Evolutionary conservation across 2,888 invertebrate species (phyloP).

Genomic region (Pegoplata infirma): DNA sequence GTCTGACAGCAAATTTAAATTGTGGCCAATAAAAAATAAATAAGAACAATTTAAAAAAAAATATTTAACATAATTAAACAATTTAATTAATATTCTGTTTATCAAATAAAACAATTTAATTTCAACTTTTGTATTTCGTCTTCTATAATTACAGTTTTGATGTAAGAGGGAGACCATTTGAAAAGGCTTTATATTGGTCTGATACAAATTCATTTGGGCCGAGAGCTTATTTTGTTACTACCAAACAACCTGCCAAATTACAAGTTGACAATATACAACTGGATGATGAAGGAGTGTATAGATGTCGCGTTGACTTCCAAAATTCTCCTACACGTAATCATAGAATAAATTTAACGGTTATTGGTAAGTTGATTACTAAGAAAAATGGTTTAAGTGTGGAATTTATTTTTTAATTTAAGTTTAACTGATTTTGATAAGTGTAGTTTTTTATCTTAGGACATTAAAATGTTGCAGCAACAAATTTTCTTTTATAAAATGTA

Average conservation of each 20-base stretch:
- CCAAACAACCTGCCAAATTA: constrained; percentile 88
- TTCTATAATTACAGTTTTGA: constrained; percentile 84
- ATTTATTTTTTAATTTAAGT: no score
- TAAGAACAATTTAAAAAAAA: neutral
- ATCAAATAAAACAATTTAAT: constrained; percentile 17
- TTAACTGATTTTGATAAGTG: no score
- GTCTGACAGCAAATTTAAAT: constrained; percentile 58
- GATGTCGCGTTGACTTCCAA: constrained; percentile 93
- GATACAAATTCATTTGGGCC: constrained; percentile 90
- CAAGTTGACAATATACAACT: constrained; percentile 90
- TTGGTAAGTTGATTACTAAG: constrained; percentile 94
- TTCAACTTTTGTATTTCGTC: neutral
- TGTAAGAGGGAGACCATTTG: constrained; percentile 89
- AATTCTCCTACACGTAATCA: constrained; percentile 93
- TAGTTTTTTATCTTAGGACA: no score
- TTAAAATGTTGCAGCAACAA: no score
- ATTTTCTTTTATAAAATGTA: no score
- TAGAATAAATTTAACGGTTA: constrained; percentile 92
- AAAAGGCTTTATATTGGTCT: constrained; percentile 90
- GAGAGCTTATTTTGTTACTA: constrained; percentile 90
- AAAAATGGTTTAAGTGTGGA: no score
- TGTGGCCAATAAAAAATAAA: constrained; percentile 47
- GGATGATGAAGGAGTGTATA: constrained; percentile 91
- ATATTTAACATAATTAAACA: constrained; percentile 48
- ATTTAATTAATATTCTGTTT: constrained; percentile 51